phyloP scores from a whole-genome alignment of 2,888 invertebrate genomes.

The Drosophila sordidula region DNA sequence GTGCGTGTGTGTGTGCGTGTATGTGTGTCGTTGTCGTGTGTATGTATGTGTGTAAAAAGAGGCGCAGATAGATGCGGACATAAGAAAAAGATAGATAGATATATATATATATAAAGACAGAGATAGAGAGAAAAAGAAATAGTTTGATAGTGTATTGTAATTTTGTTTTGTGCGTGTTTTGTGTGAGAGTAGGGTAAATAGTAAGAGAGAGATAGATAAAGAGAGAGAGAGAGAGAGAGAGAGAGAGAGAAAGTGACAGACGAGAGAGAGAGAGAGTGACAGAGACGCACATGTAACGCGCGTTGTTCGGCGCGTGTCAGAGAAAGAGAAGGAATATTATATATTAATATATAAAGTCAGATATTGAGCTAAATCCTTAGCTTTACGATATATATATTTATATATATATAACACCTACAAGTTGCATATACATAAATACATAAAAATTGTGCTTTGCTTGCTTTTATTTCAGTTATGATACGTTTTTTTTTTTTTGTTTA shows the following conservation, averaged over 20 bases:
- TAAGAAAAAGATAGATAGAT: conserved; percentile 45
- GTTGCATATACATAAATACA: conserved; percentile 61
- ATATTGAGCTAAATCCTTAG: conserved; percentile 54
- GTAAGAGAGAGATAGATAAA: conserved; percentile 8
- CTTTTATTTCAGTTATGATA: conserved; percentile 23
- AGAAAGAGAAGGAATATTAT: conserved; percentile 69
- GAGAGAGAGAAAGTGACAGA: conserved; percentile 10
- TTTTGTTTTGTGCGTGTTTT: conserved; percentile 18
- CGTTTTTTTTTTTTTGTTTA: conserved; percentile 30
- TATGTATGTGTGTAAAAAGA: conserved; percentile 44
- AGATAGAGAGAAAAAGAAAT: conserved; percentile 28
- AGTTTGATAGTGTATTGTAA: conserved; percentile 22
- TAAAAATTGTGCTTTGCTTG: conserved; percentile 54
- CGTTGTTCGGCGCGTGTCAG: conserved; percentile 62
- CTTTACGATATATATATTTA: conserved; percentile 29
- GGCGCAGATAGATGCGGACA: conserved; percentile 49
- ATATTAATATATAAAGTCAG: conserved; percentile 62
- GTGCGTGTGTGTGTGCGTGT: conserved; percentile 30
- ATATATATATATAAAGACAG: conserved; percentile 33
- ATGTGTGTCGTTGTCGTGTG: conserved; percentile 28
- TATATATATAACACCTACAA: conserved; percentile 27
- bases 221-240: conserved; percentile 13
- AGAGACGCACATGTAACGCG: conserved; percentile 59
- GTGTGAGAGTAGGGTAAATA: conserved; percentile 10
- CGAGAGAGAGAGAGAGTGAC: conserved; percentile 17